Base-by-base conservation (phyloP, 2,797 vertebrate genomes). In the Halcyon leucocephala region DNA sequence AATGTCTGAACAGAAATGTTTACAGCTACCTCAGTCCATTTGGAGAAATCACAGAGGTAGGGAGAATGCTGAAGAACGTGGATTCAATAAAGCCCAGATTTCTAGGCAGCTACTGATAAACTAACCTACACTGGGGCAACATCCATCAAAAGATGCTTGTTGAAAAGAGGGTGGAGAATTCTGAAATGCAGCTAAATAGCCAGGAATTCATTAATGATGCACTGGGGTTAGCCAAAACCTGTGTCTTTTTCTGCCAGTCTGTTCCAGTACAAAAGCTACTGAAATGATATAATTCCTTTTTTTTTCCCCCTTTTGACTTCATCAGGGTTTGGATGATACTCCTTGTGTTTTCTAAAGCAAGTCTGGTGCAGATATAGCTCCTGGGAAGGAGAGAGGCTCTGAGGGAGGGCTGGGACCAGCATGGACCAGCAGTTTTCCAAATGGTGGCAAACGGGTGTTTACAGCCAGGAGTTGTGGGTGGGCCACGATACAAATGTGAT, bases 1-100 rank as follows among this genome's bases (percentile, higher is more conserved):
- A 1, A 0, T 4, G 10, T 41, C 37, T 1, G 2, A 65, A 41
- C 28, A 70, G 69, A 39, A 54, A 37, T 1, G 0, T 57, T 89
- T 57, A 31, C 7, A 55, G 25, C 15, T 62, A 7, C 46, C 13
- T 52, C 1, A 0, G 12, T 66, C 74, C 62, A 2, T 79, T 39
- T 76, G 58, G 26, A 16, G 71, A 81, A 89, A 74, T 8, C 12
- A 42, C 0, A 25, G 35, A 25, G 26, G 35, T 3, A 78, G 25
- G 52, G 22, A 82, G 69, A 81, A 65, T 31, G 19, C 42, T 39
- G 31, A 78, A 65, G 33, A 84, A 52, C 3, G 1, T 13, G 10
- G 7, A 19, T 69, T 79, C 39, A 82, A 39, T 81, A 42, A 79
- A 84, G 67, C 26, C 26, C 18, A 18, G 31, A 16, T 64, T 54